These are phyloP conservation scores for Aphis craccivora DNA, from an alignment of 1,140 invertebrate genomes.

Conservation along the genomic window DNA sequence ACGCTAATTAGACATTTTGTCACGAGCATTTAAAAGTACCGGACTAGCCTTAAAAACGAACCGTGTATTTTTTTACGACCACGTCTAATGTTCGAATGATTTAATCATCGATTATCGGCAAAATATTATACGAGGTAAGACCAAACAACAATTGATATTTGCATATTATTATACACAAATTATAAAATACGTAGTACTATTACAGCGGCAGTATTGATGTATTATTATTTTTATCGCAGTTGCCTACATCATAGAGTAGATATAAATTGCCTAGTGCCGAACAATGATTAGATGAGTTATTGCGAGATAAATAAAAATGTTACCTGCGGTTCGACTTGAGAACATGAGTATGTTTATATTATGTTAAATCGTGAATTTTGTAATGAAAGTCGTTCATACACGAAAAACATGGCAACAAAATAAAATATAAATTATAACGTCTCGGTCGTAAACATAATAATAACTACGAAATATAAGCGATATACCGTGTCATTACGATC, in stretches of 20 bases:
- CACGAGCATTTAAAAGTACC: background rate
- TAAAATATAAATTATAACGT: background rate
- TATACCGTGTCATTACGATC: background rate
- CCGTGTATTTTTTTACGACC: background rate
- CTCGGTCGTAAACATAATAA: background rate
- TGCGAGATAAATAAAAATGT: background rate
- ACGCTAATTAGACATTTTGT: background rate
- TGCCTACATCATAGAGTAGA: background rate
- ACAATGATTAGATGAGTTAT: conserved; percentile 10
- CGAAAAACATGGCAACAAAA: background rate
- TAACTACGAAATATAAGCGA: background rate
- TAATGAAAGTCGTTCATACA: background rate
- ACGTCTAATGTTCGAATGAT: background rate
- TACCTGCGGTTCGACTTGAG: background rate
- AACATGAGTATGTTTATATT: background rate
- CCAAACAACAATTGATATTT: background rate
- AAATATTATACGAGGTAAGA: background rate
- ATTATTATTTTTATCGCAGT: background rate
- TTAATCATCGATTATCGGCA: background rate
- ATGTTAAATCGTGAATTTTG: background rate
- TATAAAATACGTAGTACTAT: background rate
- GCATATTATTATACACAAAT: background rate
- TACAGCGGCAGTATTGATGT: background rate
- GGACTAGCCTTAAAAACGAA: background rate
- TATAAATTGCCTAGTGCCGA: background rate